Percentiles rank a stretch among this genome's conserved stretches.
Evolutionary conservation across 1,140 invertebrate species (phyloP).

Genomic region (Drosophila pandora): DNA sequence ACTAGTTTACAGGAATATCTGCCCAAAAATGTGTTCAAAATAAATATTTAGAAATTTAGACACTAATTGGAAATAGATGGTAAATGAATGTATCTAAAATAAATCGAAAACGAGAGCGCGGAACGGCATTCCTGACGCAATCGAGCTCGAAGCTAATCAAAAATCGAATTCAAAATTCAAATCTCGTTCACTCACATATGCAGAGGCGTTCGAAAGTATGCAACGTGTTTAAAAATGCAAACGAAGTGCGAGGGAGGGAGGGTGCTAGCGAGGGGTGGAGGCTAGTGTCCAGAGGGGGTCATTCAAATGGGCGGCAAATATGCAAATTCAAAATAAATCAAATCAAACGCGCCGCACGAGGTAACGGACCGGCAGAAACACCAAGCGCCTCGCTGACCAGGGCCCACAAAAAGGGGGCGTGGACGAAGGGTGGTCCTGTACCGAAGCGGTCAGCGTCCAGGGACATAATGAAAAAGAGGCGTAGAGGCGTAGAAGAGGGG

Average conservation of each 20-base stretch:
- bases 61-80: not conserved
- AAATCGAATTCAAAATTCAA: constrained; percentile 61
- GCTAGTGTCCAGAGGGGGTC: not conserved
- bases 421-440: not conserved
- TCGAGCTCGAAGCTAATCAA: constrained; percentile 51
- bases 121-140: constrained; percentile 13
- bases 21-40: no score
- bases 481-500: not conserved
- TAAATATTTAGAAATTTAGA: no score
- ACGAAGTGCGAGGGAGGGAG: not conserved
- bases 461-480: constrained; percentile 3
- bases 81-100: not conserved
- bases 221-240: constrained; percentile 76
- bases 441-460: no score
- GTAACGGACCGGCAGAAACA: constrained; percentile 81
- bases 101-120: not conserved
- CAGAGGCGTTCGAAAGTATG: constrained; percentile 72
- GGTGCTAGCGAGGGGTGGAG: not conserved
- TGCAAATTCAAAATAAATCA: constrained; percentile 80
- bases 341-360: constrained; percentile 75
- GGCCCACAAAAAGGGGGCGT: constrained; percentile 1
- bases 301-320: constrained; percentile 40
- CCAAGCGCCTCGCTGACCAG: constrained; percentile 58
- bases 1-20: no score
- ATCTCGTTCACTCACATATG: constrained; percentile 54